Evolutionary conservation across 2,888 invertebrate species (phyloP).

Genomic region (Drosophila anomalata): DNA sequence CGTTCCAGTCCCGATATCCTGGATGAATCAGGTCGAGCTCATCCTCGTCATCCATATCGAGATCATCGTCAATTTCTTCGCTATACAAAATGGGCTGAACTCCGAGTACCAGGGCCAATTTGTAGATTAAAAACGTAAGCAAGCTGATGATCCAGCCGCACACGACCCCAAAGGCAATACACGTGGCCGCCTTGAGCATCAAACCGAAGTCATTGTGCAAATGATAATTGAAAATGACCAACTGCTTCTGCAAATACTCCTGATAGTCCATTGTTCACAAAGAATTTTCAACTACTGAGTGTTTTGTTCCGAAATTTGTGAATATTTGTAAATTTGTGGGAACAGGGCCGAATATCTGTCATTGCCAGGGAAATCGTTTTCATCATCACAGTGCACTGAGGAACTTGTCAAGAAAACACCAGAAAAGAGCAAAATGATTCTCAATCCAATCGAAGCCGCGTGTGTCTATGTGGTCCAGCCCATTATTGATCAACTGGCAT

Average conservation of each 20-base stretch:
- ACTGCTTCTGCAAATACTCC: constrained; percentile 50
- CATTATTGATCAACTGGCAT: constrained; percentile 44
- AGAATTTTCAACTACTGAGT: constrained; percentile 3
- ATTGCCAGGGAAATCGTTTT: background rate
- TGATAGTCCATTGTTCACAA: constrained; percentile 40
- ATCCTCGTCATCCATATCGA: constrained; percentile 42
- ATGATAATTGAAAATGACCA: constrained; percentile 47
- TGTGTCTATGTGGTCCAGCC: constrained; percentile 48
- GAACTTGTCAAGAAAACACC: background rate
- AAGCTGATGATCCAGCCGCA: constrained; percentile 64
- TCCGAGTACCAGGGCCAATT: constrained; percentile 36
- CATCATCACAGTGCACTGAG: background rate
- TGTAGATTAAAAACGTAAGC: constrained; percentile 48
- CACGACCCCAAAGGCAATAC: constrained; percentile 60
- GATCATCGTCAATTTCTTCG: constrained; percentile 41
- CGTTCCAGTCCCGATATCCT: background rate
- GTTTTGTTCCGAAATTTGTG: background rate
- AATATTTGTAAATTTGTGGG: background rate
- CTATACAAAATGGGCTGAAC: constrained; percentile 28
- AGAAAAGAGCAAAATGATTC: constrained; percentile 28
- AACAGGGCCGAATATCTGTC: background rate
- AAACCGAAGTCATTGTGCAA: constrained; percentile 55
- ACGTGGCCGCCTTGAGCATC: constrained; percentile 56
- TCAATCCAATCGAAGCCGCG: constrained; percentile 53
- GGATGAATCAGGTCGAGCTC: constrained; percentile 9